Conservation (phyloP, 2,113 vertebrate species). For the Parus major region DNA sequence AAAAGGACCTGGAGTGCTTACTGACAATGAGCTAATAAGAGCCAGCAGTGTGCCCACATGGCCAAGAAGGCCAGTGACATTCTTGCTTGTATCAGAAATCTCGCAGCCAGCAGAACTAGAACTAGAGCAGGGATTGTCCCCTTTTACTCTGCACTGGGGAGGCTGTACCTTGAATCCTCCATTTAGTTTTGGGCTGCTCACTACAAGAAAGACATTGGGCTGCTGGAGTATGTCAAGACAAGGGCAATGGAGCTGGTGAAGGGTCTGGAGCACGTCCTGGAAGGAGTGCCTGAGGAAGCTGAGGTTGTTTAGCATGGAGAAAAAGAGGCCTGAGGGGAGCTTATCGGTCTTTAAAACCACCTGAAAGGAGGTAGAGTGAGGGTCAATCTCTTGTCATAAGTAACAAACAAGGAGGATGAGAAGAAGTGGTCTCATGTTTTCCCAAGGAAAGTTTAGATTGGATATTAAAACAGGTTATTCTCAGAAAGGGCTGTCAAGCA, state of each 20-base stretch:
- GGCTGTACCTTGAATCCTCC: background rate
- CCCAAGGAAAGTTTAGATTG: background rate
- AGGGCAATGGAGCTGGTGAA: background rate
- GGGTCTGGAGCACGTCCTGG: background rate
- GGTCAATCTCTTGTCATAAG: no score
- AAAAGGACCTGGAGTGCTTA: background rate
- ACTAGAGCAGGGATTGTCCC: fast-evolving
- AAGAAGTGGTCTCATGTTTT: background rate
- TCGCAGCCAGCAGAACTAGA: background rate
- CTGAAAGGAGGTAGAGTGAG: background rate
- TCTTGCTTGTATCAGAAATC: background rate
- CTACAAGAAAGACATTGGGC: background rate
- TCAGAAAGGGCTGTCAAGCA: background rate
- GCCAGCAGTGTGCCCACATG: background rate
- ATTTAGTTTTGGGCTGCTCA: background rate
- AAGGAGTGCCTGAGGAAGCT: background rate
- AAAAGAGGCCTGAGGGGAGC: background rate
- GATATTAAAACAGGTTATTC: background rate
- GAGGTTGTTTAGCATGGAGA: background rate
- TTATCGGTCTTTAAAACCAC: fast-evolving
- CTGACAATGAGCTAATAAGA: no score
- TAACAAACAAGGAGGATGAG: background rate
- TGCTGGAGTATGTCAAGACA: background rate
- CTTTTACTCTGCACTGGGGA: background rate
- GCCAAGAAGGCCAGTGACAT: background rate